Evolutionary conservation across 2,888 invertebrate genomes (phyloP).

Genomic region (Kryphioiulus occultus): DNA sequence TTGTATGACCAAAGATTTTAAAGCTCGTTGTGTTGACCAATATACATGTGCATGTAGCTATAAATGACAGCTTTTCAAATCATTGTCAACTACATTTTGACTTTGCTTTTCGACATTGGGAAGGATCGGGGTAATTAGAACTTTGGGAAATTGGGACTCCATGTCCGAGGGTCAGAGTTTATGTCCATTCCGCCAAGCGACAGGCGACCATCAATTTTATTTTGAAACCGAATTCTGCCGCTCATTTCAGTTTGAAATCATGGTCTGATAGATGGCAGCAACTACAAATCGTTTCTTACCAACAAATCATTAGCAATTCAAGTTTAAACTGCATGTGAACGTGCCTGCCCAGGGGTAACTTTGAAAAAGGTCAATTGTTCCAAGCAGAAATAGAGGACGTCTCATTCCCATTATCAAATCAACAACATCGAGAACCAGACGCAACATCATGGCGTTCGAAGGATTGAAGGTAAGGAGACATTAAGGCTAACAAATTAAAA

Average conservation of each 20-base stretch:
- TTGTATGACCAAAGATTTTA: too few relatives aligned
- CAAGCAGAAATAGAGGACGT: neutral
- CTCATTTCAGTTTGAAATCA: neutral
- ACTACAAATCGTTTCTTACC: neutral
- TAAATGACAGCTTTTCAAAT: too few relatives aligned
- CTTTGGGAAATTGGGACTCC: too few relatives aligned
- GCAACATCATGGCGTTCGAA: neutral
- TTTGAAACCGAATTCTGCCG: neutral
- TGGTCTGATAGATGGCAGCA: slow-evolving; percentile 6
- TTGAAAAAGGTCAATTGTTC: neutral
- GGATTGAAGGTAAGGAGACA: neutral
- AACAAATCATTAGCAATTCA: neutral
- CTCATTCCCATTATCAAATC: neutral
- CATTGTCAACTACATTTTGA: too few relatives aligned
- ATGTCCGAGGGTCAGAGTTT: neutral
- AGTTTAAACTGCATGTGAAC: slow-evolving; percentile 31
- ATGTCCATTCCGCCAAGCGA: neutral
- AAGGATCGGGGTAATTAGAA: too few relatives aligned
- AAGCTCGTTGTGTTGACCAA: too few relatives aligned
- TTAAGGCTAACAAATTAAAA: neutral
- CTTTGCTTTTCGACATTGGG: too few relatives aligned
- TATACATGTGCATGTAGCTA: too few relatives aligned
- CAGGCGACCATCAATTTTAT: neutral
- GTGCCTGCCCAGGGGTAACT: neutral
- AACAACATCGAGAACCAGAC: neutral